These are phyloP conservation scores for Scolanthus callimorphus DNA, from an alignment of 92 coral and sea anemone species.

Conservation along the genomic window DNA sequence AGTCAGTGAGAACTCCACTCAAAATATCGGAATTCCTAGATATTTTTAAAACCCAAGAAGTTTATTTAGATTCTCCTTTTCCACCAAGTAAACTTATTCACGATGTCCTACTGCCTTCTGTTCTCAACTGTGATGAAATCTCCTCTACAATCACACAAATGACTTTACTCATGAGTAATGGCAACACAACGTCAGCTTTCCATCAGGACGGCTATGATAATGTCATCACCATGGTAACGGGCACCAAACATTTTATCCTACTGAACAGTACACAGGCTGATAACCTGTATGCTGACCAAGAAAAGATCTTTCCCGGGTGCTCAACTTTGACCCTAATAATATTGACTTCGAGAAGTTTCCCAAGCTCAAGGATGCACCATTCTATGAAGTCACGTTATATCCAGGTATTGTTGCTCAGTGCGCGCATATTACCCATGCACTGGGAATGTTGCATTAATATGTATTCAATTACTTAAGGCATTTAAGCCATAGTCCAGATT, in stretches of 20 bases:
- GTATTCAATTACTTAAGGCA: no score
- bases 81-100: slow-evolving; percentile 66
- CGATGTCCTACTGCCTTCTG: slow-evolving; percentile 69
- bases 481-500: no score
- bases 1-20: slow-evolving; percentile 64
- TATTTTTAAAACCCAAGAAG: slow-evolving; percentile 66
- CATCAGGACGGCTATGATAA: slow-evolving; percentile 99
- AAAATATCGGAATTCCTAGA: slow-evolving; percentile 60
- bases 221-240: slow-evolving; percentile 68
- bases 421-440: no score
- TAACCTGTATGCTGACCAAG: slow-evolving; percentile 75
- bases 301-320: slow-evolving; percentile 71
- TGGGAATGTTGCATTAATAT: no score
- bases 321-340: slow-evolving; percentile 72
- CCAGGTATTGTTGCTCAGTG: slow-evolving; percentile 66
- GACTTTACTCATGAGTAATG: slow-evolving; percentile 71
- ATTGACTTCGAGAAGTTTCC: slow-evolving; percentile 70
- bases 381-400: slow-evolving; percentile 59
- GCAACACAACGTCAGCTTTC: slow-evolving; percentile 79
- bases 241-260: slow-evolving; percentile 68
- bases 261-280: slow-evolving; percentile 63
- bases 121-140: slow-evolving; percentile 78
- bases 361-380: slow-evolving; percentile 66
- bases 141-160: slow-evolving; percentile 50
- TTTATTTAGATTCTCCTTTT: slow-evolving; percentile 85